Conservation (phyloP, 2,888 invertebrate genomes). For the Agonum fuliginosum region DNA sequence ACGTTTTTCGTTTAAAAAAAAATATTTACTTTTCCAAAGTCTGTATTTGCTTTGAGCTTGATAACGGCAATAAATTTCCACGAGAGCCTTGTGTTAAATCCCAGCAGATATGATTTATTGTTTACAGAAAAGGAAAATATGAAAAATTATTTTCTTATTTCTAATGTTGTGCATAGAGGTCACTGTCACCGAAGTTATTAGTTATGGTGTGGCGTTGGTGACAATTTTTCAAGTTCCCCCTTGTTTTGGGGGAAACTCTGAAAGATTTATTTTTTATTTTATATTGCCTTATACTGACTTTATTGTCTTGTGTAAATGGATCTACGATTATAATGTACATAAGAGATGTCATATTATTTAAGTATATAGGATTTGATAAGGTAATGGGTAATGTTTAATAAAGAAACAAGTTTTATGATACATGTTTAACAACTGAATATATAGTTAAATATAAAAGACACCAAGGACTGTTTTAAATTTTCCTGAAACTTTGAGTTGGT, state of each 20-base stretch:
- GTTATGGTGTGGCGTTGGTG: neutral
- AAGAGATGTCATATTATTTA: too few relatives aligned
- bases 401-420: too few relatives aligned
- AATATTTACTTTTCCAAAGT: slow-evolving; percentile 47
- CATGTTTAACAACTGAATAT: too few relatives aligned
- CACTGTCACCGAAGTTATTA: slow-evolving; percentile 28
- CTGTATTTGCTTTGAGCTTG: slow-evolving; percentile 46
- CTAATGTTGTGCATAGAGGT: slow-evolving; percentile 34
- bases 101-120: slow-evolving; percentile 43
- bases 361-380: too few relatives aligned
- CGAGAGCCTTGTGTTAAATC: slow-evolving; percentile 35
- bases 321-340: too few relatives aligned
- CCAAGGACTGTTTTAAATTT: neutral
- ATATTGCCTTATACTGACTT: slow-evolving; percentile 4
- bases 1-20: slow-evolving; percentile 44
- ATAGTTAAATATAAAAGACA: neutral
- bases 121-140: slow-evolving; percentile 35
- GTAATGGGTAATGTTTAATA: too few relatives aligned
- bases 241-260: neutral
- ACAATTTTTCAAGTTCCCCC: slow-evolving; percentile 1
- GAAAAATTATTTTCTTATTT: slow-evolving; percentile 50
- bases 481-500: neutral
- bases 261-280: slow-evolving; percentile 11
- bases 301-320: slow-evolving; percentile 20
- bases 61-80: slow-evolving; percentile 46